Base-by-base conservation (phyloP, 2,797 vertebrate species). In the Anolis apletophallus region DNA sequence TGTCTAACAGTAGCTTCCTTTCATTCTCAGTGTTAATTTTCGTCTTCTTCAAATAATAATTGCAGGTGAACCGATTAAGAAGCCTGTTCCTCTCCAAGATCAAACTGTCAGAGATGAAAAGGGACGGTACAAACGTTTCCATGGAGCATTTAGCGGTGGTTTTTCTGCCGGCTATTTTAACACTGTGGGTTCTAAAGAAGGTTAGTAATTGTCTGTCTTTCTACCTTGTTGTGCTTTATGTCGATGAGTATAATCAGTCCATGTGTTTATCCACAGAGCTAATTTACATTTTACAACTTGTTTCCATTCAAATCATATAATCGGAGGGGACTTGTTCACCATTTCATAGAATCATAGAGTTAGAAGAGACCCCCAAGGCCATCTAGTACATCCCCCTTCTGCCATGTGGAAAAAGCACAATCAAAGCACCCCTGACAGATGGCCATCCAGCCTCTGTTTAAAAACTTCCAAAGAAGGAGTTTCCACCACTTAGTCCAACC, bases 141-240 rank as follows among this genome's bases (percentile, higher is more conserved):
- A 99, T 12, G 99, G 99, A 0, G 99, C 99, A 0, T 99, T 99
- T 78, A 99, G 98, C 0, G 99, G 99, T 19, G 99, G 99, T 1
- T 99, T 99, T 88, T 99, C 98, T 16, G 99, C 99, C 1, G 99
- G 99, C 0, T 99, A 98, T 90, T 99, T 98, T 93, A 99, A 99
- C 94, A 98, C 98, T 0, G 98, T 99, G 32, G 99, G 99, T 10
- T 97, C 98, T 17, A 99, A 99, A 91, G 98, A 99, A 98, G 99
- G 99, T 98, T 54, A 75, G 94, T n/a, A 32, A 55, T 36, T 81
- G 69, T 84, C 57, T 34, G 64, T 57, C 3, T 78, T 54, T 59
- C 26, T 54, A 17, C n/a, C 29, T 26, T 16, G 21, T 61, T 80
- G 19, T 16, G 54, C 26, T 50, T 68, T 10, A 16, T 9, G 11